phyloP scores from a whole-genome alignment of 2,113 vertebrate genomes.

The Scomber colias region DNA sequence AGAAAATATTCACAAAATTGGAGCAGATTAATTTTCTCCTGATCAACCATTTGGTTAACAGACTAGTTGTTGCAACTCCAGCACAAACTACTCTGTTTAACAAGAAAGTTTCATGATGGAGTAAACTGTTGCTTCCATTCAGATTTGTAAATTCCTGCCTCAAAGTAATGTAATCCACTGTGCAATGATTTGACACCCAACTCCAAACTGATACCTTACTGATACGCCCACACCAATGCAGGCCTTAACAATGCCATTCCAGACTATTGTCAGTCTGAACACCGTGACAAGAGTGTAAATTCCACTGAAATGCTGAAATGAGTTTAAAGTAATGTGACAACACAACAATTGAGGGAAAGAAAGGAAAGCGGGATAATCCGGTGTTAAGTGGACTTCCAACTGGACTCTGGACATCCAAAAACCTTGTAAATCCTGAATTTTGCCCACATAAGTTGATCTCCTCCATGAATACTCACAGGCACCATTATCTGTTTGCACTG shows the following conservation, averaged over 20 bases:
- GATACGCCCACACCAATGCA: neutral
- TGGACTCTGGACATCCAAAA: neutral
- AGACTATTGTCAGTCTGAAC: neutral
- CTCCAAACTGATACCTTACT: neutral
- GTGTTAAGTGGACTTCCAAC: neutral
- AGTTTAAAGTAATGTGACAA: neutral
- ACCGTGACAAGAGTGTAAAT: neutral
- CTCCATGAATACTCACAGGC: slow-evolving; percentile 92
- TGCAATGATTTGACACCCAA: neutral
- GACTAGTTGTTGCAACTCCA: too few species aligned
- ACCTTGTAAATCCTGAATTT: neutral
- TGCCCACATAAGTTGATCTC: neutral
- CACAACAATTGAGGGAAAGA: neutral
- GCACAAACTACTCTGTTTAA: too few species aligned
- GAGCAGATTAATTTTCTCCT: too few species aligned
- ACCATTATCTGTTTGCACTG: slow-evolving; percentile 97
- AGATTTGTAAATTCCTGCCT: neutral
- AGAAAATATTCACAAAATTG: too few species aligned
- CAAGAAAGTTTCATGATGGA: too few species aligned
- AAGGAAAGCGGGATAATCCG: neutral
- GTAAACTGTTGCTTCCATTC: too few species aligned
- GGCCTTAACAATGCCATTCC: neutral
- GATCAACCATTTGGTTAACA: too few species aligned
- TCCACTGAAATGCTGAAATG: neutral
- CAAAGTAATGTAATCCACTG: neutral